Conservation (phyloP, 2,113 vertebrate species). For the Leucosticte australis region DNA sequence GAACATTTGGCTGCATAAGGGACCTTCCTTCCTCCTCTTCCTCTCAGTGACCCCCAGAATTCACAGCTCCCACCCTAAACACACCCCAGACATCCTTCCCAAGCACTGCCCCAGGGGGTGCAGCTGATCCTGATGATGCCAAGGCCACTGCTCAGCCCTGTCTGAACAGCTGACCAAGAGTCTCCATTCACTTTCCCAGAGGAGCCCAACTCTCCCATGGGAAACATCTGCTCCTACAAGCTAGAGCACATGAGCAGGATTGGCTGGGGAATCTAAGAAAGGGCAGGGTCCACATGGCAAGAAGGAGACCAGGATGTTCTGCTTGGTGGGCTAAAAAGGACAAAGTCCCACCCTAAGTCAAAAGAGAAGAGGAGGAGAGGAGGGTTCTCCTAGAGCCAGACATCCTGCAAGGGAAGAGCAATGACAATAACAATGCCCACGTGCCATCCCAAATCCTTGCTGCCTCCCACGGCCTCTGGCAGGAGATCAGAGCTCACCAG, state of each 20-base stretch:
- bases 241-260: neutral
- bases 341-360: neutral
- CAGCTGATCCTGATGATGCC: neutral
- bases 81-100: neutral
- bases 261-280: neutral
- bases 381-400: neutral
- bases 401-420: neutral
- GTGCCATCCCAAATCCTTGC: neutral
- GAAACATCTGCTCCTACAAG: neutral
- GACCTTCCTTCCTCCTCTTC: neutral
- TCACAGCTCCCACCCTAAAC: fast-evolving
- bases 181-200: neutral
- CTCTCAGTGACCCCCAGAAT: neutral
- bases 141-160: neutral
- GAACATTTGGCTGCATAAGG: neutral
- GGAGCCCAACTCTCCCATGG: neutral
- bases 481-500: neutral
- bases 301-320: neutral
- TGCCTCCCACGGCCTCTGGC: neutral
- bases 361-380: neutral
- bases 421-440: neutral
- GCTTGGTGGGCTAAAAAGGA: neutral
- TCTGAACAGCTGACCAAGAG: neutral
- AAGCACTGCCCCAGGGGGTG: neutral
- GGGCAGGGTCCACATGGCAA: neutral